Evolutionary conservation across 1,140 invertebrate species (phyloP).

Genomic region (Lamellibrachia luymesi): DNA sequence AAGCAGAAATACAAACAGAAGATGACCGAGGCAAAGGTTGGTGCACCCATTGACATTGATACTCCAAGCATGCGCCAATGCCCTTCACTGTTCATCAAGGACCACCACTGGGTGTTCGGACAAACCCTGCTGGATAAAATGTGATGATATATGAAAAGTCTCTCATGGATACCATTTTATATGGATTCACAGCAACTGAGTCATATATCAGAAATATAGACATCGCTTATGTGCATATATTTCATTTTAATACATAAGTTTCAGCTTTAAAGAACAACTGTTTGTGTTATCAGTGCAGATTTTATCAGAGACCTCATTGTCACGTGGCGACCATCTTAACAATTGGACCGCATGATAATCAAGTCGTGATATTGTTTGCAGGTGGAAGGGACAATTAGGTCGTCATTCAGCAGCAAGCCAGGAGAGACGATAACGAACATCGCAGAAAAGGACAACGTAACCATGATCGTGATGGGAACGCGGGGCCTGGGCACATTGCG

Average conservation of each 20-base stretch:
- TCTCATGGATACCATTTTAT: too few species aligned
- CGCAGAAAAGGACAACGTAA: constrained; percentile 45
- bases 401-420: constrained; percentile 29
- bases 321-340: too few species aligned
- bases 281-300: too few species aligned
- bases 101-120: background rate
- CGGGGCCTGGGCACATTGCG: constrained; percentile 48
- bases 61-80: background rate
- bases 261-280: too few species aligned
- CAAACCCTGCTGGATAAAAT: background rate
- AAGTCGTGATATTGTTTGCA: background rate
- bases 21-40: constrained; percentile 19
- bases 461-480: constrained; percentile 49
- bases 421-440: constrained; percentile 46
- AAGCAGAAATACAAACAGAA: constrained; percentile 25
- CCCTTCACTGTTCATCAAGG: background rate
- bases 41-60: background rate
- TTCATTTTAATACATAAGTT: too few species aligned
- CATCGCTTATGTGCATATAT: too few species aligned
- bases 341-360: background rate
- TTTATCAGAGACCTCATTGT: too few species aligned
- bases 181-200: too few species aligned
- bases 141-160: too few species aligned
- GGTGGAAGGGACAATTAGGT: constrained; percentile 16
- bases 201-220: too few species aligned